Conservation (phyloP, 2,888 invertebrate genomes). For the Phragmatobia fuliginosa region DNA sequence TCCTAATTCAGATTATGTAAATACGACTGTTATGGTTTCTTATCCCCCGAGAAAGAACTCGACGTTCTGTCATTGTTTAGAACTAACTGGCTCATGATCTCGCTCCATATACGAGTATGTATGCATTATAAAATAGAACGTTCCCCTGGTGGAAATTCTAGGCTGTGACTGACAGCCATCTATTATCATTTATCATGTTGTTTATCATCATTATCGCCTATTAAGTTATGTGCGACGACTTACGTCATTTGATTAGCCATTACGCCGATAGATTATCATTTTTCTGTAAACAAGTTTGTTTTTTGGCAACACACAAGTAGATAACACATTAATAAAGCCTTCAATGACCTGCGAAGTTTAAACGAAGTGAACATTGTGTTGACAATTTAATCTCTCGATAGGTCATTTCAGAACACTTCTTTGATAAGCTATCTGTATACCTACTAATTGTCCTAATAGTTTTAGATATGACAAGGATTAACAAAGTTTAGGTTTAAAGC, state of each 20-base stretch:
- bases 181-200: slow-evolving; percentile 56
- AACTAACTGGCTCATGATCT: slow-evolving; percentile 13
- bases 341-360: not conserved
- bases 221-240: slow-evolving; percentile 30
- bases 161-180: slow-evolving; percentile 30
- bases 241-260: slow-evolving; percentile 39
- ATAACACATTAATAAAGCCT: slow-evolving; percentile 25
- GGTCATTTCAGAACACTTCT: not conserved
- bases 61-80: slow-evolving; percentile 32
- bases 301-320: slow-evolving; percentile 35
- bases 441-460: not conserved
- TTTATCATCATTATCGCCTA: slow-evolving; percentile 38
- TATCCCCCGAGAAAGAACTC: slow-evolving; percentile 51
- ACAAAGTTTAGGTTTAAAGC: not conserved
- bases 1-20: slow-evolving; percentile 67
- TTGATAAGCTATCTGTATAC: not conserved
- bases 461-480: not conserved
- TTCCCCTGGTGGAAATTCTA: slow-evolving; percentile 10
- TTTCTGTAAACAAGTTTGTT: slow-evolving; percentile 29
- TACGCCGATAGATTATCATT: slow-evolving; percentile 20
- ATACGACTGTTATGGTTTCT: slow-evolving; percentile 47
- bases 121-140: slow-evolving; percentile 3
- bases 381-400: not conserved
- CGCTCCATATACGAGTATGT: not conserved
- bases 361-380: not conserved